Evolutionary conservation across 2,797 vertebrate genomes (phyloP), one percentile per base, ranked within the genome.

Genomic region (Silurus aristotelis): DNA sequence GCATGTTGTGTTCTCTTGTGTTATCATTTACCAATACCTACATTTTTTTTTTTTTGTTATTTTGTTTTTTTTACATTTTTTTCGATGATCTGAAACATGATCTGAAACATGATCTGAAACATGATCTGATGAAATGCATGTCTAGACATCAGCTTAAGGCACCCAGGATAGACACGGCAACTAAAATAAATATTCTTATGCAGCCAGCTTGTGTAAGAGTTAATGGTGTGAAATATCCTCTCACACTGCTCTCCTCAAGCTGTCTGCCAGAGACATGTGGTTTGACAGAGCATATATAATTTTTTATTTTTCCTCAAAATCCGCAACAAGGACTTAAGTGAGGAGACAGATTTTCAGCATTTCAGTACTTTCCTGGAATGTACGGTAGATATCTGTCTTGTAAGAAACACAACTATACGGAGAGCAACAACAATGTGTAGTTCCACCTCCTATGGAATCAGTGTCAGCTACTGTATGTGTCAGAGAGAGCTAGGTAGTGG

Each of bases 91-190:
- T n/a, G n/a, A n/a, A n/a, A n/a, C n/a, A n/a, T n/a, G n/a, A n/a
- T n/a, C n/a, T n/a, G n/a, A n/a, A n/a, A n/a, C n/a, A n/a, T n/a
- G n/a, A n/a, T n/a, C n/a, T n/a, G n/a, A n/a, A n/a, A n/a, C n/a
- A n/a, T n/a, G n/a, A n/a, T n/a, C n/a, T n/a, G 76, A 61, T 63
- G 5, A 63, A 63, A 77, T 60, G 9, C 55, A 31, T 76, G 58
- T 78, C 76, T 78, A 61, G 76, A 78, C 58, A 63, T 46, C 38
- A 79, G 15, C 77, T 79, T n/a, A 46, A 46, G 6, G 77, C 31
- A 63, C 22, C 22, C 38, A 63, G 38, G 22, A 63, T 43, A 46
- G 46, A 64, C 20, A 63, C 58, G n/a, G 20, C 58, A 46, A 10
- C 20, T 64, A 14, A 8, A n/a, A 63, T 5, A 55, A 75, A 25